Percentiles rank a stretch among this genome's conserved stretches.
phyloP scores from a whole-genome alignment of 2,113 vertebrate species.

The Macquaria ambigua region DNA sequence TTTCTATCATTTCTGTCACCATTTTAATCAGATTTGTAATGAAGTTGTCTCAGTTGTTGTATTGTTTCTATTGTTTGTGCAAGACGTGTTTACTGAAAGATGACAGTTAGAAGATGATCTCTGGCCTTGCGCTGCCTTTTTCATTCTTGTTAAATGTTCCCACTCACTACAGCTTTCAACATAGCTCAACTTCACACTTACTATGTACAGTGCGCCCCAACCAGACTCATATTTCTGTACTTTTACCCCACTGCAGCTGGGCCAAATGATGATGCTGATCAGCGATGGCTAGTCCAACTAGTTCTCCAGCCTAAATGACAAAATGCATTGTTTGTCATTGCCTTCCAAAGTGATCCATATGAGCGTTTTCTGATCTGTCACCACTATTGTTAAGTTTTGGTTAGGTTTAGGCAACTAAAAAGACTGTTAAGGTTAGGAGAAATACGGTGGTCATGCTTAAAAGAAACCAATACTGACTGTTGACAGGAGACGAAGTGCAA shows the following conservation, averaged over 20 bases:
- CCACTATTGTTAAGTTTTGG: background rate
- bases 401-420: background rate
- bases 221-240: background rate
- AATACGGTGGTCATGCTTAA: no score
- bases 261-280: background rate
- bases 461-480: no score
- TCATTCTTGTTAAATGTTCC: background rate
- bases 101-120: background rate
- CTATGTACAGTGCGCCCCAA: background rate
- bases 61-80: background rate
- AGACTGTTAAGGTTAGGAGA: no score
- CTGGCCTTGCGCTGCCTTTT: background rate
- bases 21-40: background rate
- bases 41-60: background rate
- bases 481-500: no score
- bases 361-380: background rate
- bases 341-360: background rate
- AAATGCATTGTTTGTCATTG: background rate
- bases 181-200: background rate
- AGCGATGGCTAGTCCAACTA: background rate
- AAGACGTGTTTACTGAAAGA: background rate
- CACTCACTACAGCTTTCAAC: background rate
- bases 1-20: constrained; percentile 6
- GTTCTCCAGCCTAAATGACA: background rate
- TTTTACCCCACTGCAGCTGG: background rate